Evolutionary conservation across 2,113 vertebrate species (phyloP), one percentile per base, ranked within the genome.

Genomic region (Nothobranchius kuhntae): DNA sequence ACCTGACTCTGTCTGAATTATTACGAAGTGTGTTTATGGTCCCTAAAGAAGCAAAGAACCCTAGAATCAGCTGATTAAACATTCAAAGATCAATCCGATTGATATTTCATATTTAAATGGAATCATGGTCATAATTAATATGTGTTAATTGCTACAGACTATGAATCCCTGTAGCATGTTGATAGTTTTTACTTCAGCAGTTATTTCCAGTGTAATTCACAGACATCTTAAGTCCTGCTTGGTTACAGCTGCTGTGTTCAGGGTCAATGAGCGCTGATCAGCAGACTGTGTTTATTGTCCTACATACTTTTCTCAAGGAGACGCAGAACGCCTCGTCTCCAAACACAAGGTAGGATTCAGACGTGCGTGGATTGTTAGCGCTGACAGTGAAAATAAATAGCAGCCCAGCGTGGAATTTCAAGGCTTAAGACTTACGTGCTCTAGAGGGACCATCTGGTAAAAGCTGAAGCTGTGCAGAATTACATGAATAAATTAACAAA

Each of bases 231-330:
- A 89, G 82, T n/a, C n/a, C 71, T 73, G 36, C 30, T 61, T 55
- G 65, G 51, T 69, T 71, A 55, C 66, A 78, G 50, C 73, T 68
- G 46, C 60, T 57, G 65, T 53, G 10, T 79, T 83, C 61, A 83
- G 83, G 75, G 82, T 76, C 45, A 67, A 62, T 21, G 38, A 57
- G 12, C 58, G 47, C 56, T 26, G 63, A 60, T 57, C 13, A 5
- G 17, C 66, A 64, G 63, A 52, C 81, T 70, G 40, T 84, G 80
- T 88, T 89, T 90, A 86, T 85, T 87, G 72, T 72, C 75, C 72
- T 52, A 50, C 77, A 84, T 87, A 73, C 60, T 66, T 65, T 24
- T 61, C 62, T 78, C 77, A 70, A 69, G 83, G 67, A 65, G 68
- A 75, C 21, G 21, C 40, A 58, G 78, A 53, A 65, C 36, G 15